phyloP scores from a whole-genome alignment of 2,113 vertebrate genomes.

The Nymphicus hollandicus region DNA sequence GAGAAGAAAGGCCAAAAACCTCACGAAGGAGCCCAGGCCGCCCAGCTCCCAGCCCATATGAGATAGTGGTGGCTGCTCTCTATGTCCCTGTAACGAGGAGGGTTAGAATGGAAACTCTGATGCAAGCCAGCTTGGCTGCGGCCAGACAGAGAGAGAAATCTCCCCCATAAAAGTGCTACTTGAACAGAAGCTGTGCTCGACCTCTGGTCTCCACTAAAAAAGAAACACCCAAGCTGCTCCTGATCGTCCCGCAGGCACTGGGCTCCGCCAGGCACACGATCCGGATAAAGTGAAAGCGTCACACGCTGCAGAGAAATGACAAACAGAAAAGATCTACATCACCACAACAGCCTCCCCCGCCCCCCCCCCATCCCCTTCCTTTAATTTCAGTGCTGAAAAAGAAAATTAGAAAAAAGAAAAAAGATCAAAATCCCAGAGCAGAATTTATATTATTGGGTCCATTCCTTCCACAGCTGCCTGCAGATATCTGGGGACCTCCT shows the following conservation, averaged over 20 bases:
- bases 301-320: not conserved
- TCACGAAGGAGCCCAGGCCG: fast-evolving
- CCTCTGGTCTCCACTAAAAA: not conserved
- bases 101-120: conserved; percentile 17
- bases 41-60: not conserved
- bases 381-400: not conserved
- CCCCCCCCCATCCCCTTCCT: not conserved
- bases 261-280: not conserved
- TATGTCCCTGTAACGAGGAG: not conserved
- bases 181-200: conserved; percentile 19
- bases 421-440: not conserved
- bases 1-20: not conserved
- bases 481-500: not conserved
- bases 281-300: conserved; percentile 29
- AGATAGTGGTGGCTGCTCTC: not conserved
- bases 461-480: not conserved
- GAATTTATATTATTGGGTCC: not conserved
- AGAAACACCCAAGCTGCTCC: not conserved
- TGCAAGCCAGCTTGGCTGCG: not conserved
- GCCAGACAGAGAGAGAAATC: not conserved
- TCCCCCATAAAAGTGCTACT: not conserved
- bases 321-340: not conserved
- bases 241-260: not conserved
- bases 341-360: not conserved
- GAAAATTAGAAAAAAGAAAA: fast-evolving